Base-by-base conservation (phyloP, 2,888 invertebrate genomes). In the Laspeyria flexula region DNA sequence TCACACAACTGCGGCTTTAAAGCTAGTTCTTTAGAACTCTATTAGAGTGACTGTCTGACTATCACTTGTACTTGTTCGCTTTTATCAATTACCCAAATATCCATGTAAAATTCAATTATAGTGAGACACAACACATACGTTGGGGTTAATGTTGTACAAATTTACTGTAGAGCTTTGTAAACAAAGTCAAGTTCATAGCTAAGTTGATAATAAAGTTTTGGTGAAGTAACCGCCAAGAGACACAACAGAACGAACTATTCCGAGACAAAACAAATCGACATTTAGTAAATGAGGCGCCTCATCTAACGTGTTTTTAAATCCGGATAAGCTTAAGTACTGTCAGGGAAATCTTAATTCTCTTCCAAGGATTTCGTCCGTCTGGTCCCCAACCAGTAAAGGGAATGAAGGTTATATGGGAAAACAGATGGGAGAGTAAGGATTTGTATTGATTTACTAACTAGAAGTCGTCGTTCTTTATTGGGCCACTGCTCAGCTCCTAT, bases 271-370 rank as follows among this genome's bases (percentile, higher is more conserved):
- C 35, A 65, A 54, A 57, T 56, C 47, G 35, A 39, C 42, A 34
- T 47, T 44, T 49, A 37, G 21, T 33, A 38, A 53, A 65, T 52
- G 59, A 47, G 40, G 29, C 44, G 44, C 38, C 37, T 38, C 13
- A 39, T 48, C 43, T 35, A 46, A 62, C 41, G 50, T 55, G 46
- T 44, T 66, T 55, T 49, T 40, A 52, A 61, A 55, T 53, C 52
- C 45, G 55, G 48, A 50, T 61, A 43, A 55, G 21, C 41, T 25
- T 31, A 18, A 41, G 33, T 49, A 31, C 18, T 39, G 31, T 49
- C 51, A 47, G 35, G 40, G 25, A 27, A 53, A 50, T 52, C 27
- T 49, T 52, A 41, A 66, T 60, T 59, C 55, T 11, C 31, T 44
- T 47, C 15, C 5, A 34, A 7, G 48, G 29, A 38, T 34, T 54